A percentile compares a stretch with the other conserved stretches of the same genome.
Conservation (phyloP, 2,113 vertebrate species). For the Myotis davidii region DNA sequence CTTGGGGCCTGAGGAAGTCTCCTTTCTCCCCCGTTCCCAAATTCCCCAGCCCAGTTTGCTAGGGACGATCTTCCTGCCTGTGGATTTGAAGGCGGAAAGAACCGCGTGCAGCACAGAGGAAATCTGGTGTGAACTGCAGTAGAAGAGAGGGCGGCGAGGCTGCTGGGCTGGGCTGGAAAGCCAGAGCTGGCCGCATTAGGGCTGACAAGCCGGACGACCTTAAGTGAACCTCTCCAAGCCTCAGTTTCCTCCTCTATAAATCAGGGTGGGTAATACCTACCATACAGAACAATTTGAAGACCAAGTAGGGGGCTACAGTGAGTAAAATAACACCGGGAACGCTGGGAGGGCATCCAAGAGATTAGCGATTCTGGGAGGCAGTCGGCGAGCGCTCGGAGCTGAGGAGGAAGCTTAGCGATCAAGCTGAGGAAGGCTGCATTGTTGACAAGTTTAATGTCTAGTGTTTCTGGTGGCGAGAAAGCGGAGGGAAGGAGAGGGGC, state of each 20-base stretch:
- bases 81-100: not conserved
- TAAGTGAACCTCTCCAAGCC: not conserved
- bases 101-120: not conserved
- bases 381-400: not conserved
- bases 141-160: not conserved
- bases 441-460: constrained; percentile 59
- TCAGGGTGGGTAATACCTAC: not conserved
- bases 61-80: not conserved
- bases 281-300: not conserved
- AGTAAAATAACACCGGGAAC: constrained; percentile 11
- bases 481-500: not conserved
- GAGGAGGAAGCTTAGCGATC: not conserved
- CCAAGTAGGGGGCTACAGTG: not conserved
- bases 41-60: not conserved
- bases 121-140: not conserved
- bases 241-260: constrained; percentile 37
- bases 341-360: not conserved
- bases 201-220: not conserved
- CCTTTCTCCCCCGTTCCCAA: not conserved
- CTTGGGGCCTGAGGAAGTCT: not conserved
- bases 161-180: not conserved
- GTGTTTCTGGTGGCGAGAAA: constrained; percentile 18
- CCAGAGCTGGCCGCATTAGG: not conserved
- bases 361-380: not conserved
- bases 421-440: not conserved